These are phyloP conservation scores for Pseudomyrmex gracilis DNA, from an alignment of 1,140 invertebrate species.

Conservation along the genomic window DNA sequence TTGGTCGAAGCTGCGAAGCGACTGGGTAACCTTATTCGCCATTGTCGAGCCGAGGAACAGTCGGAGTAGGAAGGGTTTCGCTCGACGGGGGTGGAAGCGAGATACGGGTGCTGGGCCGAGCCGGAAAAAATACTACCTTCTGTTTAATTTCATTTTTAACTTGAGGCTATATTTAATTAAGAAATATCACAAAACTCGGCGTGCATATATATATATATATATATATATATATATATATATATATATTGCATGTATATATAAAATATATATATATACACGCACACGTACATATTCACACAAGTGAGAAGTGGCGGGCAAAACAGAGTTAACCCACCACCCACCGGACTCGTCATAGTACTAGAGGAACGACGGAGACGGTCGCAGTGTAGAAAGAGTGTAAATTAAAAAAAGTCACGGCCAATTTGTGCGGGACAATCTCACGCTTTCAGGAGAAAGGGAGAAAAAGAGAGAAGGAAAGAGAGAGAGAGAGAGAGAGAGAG, in stretches of 20 bases:
- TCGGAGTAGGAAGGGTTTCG: slow-evolving; percentile 43
- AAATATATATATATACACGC: not conserved
- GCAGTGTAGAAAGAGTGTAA: slow-evolving; percentile 52
- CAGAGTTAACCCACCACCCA: slow-evolving; percentile 36
- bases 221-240: slow-evolving; percentile 43
- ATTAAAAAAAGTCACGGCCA: slow-evolving; percentile 71
- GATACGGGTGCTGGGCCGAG: slow-evolving; percentile 41
- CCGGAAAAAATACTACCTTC: slow-evolving; percentile 74
- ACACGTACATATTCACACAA: no score
- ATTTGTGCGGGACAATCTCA: slow-evolving; percentile 63
- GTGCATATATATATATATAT: slow-evolving; percentile 35
- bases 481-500: slow-evolving; percentile 13
- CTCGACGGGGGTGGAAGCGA: slow-evolving; percentile 36
- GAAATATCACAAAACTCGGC: slow-evolving; percentile 80
- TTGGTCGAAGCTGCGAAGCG: slow-evolving; percentile 71
- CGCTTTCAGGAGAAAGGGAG: slow-evolving; percentile 35
- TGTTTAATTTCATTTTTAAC: slow-evolving; percentile 84
- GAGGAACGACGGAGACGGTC: slow-evolving; percentile 28
- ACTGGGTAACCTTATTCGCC: slow-evolving; percentile 79
- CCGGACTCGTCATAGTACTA: slow-evolving; percentile 35
- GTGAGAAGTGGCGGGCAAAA: slow-evolving; percentile 17
- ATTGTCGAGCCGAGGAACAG: slow-evolving; percentile 76
- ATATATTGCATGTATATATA: slow-evolving; percentile 46
- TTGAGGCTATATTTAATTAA: slow-evolving; percentile 83
- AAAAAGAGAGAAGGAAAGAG: slow-evolving; percentile 18